A percentile compares a stretch with the other conserved stretches of the same genome.
Conservation (phyloP, 2,888 invertebrate genomes). For the Dilophus febrilis region DNA sequence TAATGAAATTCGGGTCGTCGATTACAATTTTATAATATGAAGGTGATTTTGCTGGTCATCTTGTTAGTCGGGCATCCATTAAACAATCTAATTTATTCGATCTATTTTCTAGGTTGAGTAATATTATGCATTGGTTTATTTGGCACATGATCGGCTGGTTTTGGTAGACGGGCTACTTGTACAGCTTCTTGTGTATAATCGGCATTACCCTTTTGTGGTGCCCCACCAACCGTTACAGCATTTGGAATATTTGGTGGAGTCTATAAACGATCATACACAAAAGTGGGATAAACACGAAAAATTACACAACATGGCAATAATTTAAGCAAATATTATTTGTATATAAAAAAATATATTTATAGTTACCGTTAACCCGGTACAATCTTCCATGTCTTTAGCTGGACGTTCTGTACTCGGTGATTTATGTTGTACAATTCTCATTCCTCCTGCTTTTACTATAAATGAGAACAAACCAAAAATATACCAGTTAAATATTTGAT, state of each 20-base stretch:
- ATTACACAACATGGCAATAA: slow-evolving; percentile 5
- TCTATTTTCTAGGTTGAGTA: slow-evolving; percentile 72
- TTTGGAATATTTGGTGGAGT: slow-evolving; percentile 42
- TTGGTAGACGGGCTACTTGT: slow-evolving; percentile 66
- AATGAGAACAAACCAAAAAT: no score
- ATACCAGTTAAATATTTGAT: no score
- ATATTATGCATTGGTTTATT: slow-evolving; percentile 48
- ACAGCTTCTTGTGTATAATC: slow-evolving; percentile 83
- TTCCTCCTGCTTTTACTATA: slow-evolving; percentile 78
- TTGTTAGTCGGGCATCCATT: no score
- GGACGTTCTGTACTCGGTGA: slow-evolving; percentile 40
- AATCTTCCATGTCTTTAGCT: slow-evolving; percentile 49
- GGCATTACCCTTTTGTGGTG: slow-evolving; percentile 62
- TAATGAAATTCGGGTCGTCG: no score
- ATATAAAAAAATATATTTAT: no score
- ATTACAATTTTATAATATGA: no score
- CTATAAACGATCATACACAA: slow-evolving; percentile 13
- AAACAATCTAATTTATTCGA: no score
- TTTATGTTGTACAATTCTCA: slow-evolving; percentile 83
- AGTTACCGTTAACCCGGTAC: slow-evolving; percentile 51
- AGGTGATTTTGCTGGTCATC: no score
- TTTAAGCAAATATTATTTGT: slow-evolving; percentile 15
- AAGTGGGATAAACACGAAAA: neutral
- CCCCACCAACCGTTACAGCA: slow-evolving; percentile 58
- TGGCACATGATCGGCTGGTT: slow-evolving; percentile 48